Conservation (phyloP, 1,140 invertebrate genomes). For the Zaprionus inermis region DNA sequence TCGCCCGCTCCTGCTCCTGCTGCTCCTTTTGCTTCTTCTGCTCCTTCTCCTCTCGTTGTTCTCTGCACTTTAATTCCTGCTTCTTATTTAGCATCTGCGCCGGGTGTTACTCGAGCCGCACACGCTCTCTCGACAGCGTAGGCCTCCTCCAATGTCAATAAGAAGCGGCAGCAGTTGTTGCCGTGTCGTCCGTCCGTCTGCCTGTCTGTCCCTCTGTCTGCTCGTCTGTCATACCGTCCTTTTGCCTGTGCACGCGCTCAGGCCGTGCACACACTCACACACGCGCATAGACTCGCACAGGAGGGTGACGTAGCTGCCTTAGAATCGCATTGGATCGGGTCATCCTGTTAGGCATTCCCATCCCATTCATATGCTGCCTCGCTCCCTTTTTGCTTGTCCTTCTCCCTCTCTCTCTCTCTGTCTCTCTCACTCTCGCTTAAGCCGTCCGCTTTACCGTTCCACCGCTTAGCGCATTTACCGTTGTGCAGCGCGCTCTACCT, state of each 20-base stretch:
- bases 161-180: slow-evolving; percentile 48
- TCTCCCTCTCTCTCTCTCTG: neutral
- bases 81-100: slow-evolving; percentile 80
- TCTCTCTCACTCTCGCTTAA: slow-evolving; percentile 22
- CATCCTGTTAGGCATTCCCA: slow-evolving; percentile 8
- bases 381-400: neutral
- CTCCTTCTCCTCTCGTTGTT: neutral
- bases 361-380: slow-evolving; percentile 11
- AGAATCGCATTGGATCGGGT: slow-evolving; percentile 1
- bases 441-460: slow-evolving; percentile 36
- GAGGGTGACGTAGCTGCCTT: slow-evolving; percentile 2
- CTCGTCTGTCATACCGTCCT: slow-evolving; percentile 15
- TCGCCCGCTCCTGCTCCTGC: neutral
- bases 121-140: slow-evolving; percentile 29
- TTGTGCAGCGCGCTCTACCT: slow-evolving; percentile 26
- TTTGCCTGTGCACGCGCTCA: slow-evolving; percentile 65
- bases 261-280: slow-evolving; percentile 61
- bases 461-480: slow-evolving; percentile 34
- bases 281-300: slow-evolving; percentile 18
- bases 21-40: neutral
- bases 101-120: slow-evolving; percentile 69
- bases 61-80: slow-evolving; percentile 76
- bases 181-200: slow-evolving; percentile 27
- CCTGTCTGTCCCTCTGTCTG: slow-evolving; percentile 18
- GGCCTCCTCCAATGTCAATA: slow-evolving; percentile 16